Percentiles rank a stretch among this genome's conserved stretches.
Evolutionary conservation across 2,888 invertebrate species (phyloP).

Genomic region (Perdita meconis): DNA sequence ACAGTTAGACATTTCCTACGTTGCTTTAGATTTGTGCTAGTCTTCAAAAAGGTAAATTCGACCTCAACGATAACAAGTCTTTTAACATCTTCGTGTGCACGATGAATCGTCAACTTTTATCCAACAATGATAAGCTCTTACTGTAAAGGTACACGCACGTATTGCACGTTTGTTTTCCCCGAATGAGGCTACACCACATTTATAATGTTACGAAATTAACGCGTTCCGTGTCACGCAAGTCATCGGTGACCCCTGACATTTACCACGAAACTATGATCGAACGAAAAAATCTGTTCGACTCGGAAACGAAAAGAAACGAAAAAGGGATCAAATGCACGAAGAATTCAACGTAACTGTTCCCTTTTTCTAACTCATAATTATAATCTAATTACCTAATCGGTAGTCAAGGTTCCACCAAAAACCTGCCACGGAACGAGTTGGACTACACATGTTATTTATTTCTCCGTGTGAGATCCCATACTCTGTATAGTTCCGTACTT

Average conservation of each 20-base stretch:
- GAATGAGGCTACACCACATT: constrained; percentile 30
- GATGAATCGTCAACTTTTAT: constrained; percentile 1
- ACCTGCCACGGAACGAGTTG: constrained; percentile 8
- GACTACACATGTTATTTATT: constrained; percentile 42
- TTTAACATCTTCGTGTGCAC: constrained; percentile 2
- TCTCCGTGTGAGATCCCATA: constrained; percentile 30
- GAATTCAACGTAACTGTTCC: no score
- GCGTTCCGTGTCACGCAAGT: no score
- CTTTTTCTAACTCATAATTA: no score
- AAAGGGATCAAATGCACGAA: no score
- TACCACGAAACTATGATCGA: no score
- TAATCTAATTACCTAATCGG: no score
- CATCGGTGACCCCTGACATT: no score
- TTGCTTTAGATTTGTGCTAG: not conserved
- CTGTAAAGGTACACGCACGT: constrained; percentile 8
- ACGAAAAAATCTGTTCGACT: no score
- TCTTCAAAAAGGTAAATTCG: not conserved
- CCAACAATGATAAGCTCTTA: constrained; percentile 33
- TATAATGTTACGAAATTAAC: constrained; percentile 28
- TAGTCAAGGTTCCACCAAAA: no score
- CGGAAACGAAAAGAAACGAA: no score
- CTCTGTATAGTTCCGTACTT: constrained; percentile 25
- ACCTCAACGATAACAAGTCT: constrained; percentile 14
- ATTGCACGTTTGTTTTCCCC: constrained; percentile 18
- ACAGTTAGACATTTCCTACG: not conserved